Base-by-base conservation (phyloP, 2,113 vertebrate genomes). In the Dipodomys ordii region DNA sequence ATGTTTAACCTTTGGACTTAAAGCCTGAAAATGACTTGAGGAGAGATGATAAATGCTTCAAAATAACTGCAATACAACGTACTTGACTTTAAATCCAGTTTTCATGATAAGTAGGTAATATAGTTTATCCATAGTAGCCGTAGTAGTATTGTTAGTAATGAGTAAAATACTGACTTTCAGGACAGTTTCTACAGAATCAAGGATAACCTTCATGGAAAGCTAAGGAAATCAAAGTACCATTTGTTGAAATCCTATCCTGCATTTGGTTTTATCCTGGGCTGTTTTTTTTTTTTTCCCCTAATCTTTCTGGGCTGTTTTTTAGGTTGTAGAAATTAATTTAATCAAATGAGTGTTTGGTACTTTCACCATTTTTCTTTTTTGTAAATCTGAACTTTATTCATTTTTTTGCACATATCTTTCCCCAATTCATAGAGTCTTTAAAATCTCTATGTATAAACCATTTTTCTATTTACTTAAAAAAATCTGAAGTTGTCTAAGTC, bases 361-460 rank as follows among this genome's bases (percentile, higher is more conserved):
- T 93, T 73, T 67, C 39, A 4, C 4, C n/a, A 27, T 69, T 94
- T 94, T 92, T 86, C 13, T 90, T 12, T 90, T 94, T 90, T 94
- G 30, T 83, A 96, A 39, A 39, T 39, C 39, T 39, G 39, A 39
- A 39, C 39, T 39, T 39, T 39, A 39, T 39, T 39, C 39, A 39
- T 39, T 39, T 39, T 39, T 39, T 39, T 39, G 39, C 39, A 39
- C 5, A 39, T 39, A 39, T 39, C 39, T 39, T 39, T 39, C 39
- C 39, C 39, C 39, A 39, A 39, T 39, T 39, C 39, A 39, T 39
- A 39, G 39, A 39, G 5, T 39, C 6, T 39, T 39, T 6, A 6
- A 39, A 39, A 39, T 39, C 39, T 39, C 39, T 39, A 39, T 39
- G 39, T 39, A 39, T 39, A 39, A 39, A 39, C 39, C 4, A 39